Conservation (phyloP, 2,888 invertebrate species). For the Galerucella nymphaeae region DNA sequence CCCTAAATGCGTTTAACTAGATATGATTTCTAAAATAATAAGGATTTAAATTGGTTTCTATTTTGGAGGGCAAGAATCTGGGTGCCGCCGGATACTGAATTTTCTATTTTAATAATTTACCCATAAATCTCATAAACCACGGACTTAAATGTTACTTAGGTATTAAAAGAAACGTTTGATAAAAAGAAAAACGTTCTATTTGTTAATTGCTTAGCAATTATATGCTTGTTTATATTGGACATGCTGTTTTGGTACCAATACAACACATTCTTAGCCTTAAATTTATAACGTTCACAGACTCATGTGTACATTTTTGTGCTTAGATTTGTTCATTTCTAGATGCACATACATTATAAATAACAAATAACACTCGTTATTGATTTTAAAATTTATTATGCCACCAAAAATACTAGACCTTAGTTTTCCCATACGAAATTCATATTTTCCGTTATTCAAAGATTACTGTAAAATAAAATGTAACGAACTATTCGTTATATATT, state of each 20-base stretch:
- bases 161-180: background rate
- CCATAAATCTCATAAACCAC: background rate
- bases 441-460: too few species aligned
- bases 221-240: constrained; percentile 1
- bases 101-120: constrained; percentile 13
- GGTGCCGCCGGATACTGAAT: constrained; percentile 24
- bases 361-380: background rate
- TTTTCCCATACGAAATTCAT: too few species aligned
- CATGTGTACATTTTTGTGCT: background rate
- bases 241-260: background rate
- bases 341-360: background rate
- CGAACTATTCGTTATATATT: too few species aligned
- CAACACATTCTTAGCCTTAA: background rate
- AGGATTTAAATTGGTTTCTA: constrained; percentile 19
- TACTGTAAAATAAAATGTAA: too few species aligned
- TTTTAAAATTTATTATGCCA: too few species aligned
- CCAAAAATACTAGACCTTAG: too few species aligned
- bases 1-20: constrained; percentile 22
- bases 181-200: background rate
- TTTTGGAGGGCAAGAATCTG: constrained; percentile 23
- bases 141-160: background rate
- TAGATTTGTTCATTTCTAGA: background rate
- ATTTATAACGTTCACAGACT: background rate
- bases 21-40: constrained; percentile 15
- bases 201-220: background rate